Evolutionary conservation across 2,797 vertebrate genomes (phyloP), one percentile per base, ranked within the genome.

Genomic region (Phataginus tetradactyla): DNA sequence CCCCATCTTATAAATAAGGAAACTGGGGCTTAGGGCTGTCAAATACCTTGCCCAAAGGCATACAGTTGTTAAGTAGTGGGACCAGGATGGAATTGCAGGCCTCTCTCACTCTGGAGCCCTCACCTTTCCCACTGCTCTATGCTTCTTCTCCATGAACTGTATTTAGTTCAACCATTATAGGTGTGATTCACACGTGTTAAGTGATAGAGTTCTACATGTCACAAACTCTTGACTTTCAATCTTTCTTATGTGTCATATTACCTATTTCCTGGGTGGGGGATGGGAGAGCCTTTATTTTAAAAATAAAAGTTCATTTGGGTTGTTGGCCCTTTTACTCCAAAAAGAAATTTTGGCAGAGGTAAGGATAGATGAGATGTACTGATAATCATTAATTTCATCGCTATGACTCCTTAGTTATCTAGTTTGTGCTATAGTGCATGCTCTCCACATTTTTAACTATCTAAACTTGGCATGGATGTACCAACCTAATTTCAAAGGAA

Each of bases 361-460:
- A 81, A 77, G 7, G 18, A 57, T 57, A 29, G 25, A 18, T 18
- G 13, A 78, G 32, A 23, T 18, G 72, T 42, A 63, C 37, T 34
- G 59, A 86, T 17, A 86, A 68, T 51, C 34, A 75, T 77, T 83
- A 45, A 78, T 86, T 95, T 95, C 66, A 90, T 32, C 81, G 34
- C 12, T 63, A 25, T 72, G 49, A 51, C 29, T 37, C 12, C 59
- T 88, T 15, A 72, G 74, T 90, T 90, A 80, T 37, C 51, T 89
- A 34, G 12, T 75, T 64, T 81, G 53, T 69, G 34, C 81, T 57
- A 51, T 63, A 51, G 80, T 61, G 14, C 37, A 45, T 37, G 27
- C 7, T 80, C 61, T 85, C 37, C 61, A 32, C n/a, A 80, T 69
- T 63, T 57, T 66, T 68, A 72, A 71, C 32, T 45, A 42, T 42